Evolutionary conservation across 1,140 invertebrate species (phyloP).

Genomic region (Goniozus legneri): DNA sequence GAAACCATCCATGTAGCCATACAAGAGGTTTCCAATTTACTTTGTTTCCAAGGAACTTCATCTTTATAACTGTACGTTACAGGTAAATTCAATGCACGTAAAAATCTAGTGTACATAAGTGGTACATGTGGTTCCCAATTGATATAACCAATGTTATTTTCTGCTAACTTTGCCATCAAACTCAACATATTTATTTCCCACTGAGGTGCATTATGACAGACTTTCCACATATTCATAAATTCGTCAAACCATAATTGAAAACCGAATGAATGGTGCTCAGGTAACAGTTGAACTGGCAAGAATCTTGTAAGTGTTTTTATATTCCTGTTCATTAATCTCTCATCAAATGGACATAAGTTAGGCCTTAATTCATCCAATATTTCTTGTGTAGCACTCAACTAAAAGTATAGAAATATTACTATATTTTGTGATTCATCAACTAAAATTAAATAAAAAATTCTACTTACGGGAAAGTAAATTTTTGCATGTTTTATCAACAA

Average conservation of each 20-base stretch:
- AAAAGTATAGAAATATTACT: constrained; percentile 17
- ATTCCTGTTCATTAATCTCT: constrained; percentile 46
- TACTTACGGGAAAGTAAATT: constrained; percentile 48
- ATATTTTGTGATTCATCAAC: constrained; percentile 3
- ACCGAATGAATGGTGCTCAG: constrained; percentile 62
- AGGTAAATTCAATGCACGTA: constrained; percentile 74
- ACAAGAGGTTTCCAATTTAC: constrained; percentile 58
- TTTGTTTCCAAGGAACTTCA: too few species aligned
- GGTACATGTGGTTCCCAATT: constrained; percentile 84
- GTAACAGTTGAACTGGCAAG: constrained; percentile 68
- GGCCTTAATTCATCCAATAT: constrained; percentile 83
- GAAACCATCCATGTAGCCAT: constrained; percentile 56
- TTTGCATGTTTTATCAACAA: constrained; percentile 35
- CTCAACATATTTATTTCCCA: constrained; percentile 72
- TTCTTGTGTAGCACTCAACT: constrained; percentile 72
- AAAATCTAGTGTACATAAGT: constrained; percentile 77
- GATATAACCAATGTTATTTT: constrained; percentile 76
- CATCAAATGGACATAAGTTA: constrained; percentile 68
- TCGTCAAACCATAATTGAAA: constrained; percentile 82
- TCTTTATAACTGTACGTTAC: constrained; percentile 71
- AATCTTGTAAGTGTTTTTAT: constrained; percentile 66
- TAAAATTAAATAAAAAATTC: constrained; percentile 12
- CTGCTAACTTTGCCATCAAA: constrained; percentile 71
- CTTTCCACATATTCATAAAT: constrained; percentile 74
- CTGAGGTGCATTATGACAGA: constrained; percentile 65